These are phyloP conservation scores for Chaetodon trifascialis DNA, from an alignment of 2,113 vertebrate genomes.

Conservation along the genomic window DNA sequence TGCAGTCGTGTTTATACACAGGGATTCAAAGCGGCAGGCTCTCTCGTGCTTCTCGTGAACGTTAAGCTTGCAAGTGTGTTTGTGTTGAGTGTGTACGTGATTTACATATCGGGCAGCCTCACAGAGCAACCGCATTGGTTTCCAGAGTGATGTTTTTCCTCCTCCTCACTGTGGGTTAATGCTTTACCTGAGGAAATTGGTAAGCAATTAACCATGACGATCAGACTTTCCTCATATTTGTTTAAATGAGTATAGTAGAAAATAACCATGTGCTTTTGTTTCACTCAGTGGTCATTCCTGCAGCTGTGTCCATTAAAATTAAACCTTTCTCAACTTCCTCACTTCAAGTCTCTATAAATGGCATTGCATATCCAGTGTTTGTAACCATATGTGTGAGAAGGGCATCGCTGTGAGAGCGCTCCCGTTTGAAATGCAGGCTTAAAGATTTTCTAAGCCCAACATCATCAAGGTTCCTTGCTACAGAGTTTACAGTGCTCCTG, in stretches of 20 bases:
- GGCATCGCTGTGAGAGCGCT: neutral
- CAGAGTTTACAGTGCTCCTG: neutral
- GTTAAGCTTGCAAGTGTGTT: neutral
- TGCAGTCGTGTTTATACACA: neutral
- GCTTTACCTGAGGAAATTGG: neutral
- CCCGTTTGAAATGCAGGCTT: neutral
- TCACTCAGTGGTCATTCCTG: neutral
- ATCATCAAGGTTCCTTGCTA: neutral
- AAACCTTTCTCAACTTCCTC: neutral
- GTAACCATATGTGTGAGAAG: neutral
- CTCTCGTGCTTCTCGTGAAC: neutral
- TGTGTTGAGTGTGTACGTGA: neutral
- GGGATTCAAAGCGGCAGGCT: slow-evolving; percentile 3
- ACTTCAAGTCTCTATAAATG: neutral
- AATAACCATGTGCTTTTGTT: neutral
- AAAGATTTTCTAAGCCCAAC: neutral
- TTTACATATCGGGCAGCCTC: neutral
- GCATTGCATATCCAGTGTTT: neutral
- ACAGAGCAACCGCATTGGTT: neutral
- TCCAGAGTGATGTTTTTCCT: neutral
- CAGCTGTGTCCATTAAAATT: neutral
- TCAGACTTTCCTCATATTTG: neutral
- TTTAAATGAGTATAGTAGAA: neutral
- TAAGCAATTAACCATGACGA: neutral
- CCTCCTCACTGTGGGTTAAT: neutral